Base-by-base conservation (phyloP, 2,888 invertebrate species). In the Protonemura montana region DNA sequence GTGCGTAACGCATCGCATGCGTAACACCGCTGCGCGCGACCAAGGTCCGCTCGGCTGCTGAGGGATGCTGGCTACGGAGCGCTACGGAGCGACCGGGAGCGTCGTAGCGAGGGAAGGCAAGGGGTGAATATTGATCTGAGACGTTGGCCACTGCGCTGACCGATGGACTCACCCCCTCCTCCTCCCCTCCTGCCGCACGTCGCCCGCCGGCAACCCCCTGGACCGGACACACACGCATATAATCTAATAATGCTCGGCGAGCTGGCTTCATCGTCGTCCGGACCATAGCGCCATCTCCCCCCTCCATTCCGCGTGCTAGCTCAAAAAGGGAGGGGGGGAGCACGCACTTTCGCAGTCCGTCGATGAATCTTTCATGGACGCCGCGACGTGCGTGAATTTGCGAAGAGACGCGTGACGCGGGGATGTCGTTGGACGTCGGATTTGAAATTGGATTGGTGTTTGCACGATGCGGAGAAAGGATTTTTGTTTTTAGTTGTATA, bases 211-310 rank as follows among this genome's bases (percentile, higher is more conserved):
- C 2, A 29, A 29, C 29, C n/a, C 81, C 30, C 81, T 30, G n/a
- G 2, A 30, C 81, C 27, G 81, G 81, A 28, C 81, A 30, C 29
- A 81, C 81, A 81, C 81, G 27, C 81, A 27, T 28, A 81, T 81
- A 81, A 81, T 81, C 81, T 81, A 81, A 81, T 81, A 81, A n/a
- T 13, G 81, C 27, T 21, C 78, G 78, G 78, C 78, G 78, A 25
- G 78, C 26, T 26, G 78, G 78, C 27, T 21, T 27, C 78, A 26
- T 21, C 78, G 78, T 78, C 78, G 25, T 78, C 78, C 78, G 26
- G 76, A 5, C 21, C 35, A 10, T 6, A 35, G 35, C 35, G 35
- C 35, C 35, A 35, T 35, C 35, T 35, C 35, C 35, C 35, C 35
- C 35, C 35, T 10, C 35, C 35, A 35, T 35, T 35, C 35, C 35